phyloP scores from a whole-genome alignment of 2,888 invertebrate species.

The Nemotelus nigrinus region DNA sequence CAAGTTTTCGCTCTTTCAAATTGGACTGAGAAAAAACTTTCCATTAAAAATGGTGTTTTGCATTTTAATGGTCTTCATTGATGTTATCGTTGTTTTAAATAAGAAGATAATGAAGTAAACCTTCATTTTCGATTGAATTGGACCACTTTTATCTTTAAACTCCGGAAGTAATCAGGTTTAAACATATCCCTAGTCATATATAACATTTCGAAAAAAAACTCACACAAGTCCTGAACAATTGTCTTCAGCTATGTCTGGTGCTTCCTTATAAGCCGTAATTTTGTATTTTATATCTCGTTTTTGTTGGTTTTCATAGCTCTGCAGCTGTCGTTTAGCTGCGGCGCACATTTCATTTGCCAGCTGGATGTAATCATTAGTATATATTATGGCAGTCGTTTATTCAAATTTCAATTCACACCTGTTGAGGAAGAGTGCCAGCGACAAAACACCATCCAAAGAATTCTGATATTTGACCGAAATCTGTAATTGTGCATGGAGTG shows the following conservation, averaged over 20 bases:
- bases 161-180: background rate
- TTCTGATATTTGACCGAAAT: slow-evolving; percentile 71
- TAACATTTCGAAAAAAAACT: slow-evolving; percentile 47
- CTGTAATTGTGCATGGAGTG: slow-evolving; percentile 68
- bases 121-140: too few relatives aligned
- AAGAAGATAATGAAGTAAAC: too few relatives aligned
- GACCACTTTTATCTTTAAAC: too few relatives aligned
- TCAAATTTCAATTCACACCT: slow-evolving; percentile 63
- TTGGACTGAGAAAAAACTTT: too few relatives aligned
- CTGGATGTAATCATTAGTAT: slow-evolving; percentile 57
- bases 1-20: too few relatives aligned
- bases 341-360: slow-evolving; percentile 72
- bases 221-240: slow-evolving; percentile 79
- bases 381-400: background rate
- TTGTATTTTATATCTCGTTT: slow-evolving; percentile 54
- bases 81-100: too few relatives aligned
- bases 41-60: too few relatives aligned
- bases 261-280: slow-evolving; percentile 76
- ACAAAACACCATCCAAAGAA: slow-evolving; percentile 82
- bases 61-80: too few relatives aligned
- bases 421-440: slow-evolving; percentile 77
- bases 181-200: slow-evolving; percentile 51
- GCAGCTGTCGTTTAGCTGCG: slow-evolving; percentile 67
- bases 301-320: slow-evolving; percentile 58
- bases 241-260: slow-evolving; percentile 70